Base-by-base conservation (phyloP, 2,888 invertebrate genomes). In the Platycheirus albimanus region DNA sequence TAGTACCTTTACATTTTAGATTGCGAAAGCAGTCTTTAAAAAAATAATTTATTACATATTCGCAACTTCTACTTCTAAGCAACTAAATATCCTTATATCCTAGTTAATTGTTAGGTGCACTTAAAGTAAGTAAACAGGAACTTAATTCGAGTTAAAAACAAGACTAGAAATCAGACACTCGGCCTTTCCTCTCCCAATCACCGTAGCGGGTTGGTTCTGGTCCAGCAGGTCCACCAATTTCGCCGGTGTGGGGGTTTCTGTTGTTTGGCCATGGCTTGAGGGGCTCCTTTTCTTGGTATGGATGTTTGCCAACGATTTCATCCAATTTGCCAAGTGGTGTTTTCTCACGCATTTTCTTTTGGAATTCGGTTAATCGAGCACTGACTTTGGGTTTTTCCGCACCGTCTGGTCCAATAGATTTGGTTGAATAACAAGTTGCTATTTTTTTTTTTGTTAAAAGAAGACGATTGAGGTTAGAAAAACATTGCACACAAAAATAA, bases 141-240 rank as follows among this genome's bases (percentile, higher is more conserved):
- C 63, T 54, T 43, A 20, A n/a, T n/a, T n/a, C n/a, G n/a, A n/a
- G n/a, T n/a, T n/a, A 33, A 17, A 17, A 19, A 49, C 17, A 15
- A 36, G 87, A 88, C 88, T 92, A 99, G 92, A 99, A 99, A 92
- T 99, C 99, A 1, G 96, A 93, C 41, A 98, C 98, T 89, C 99
- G 93, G 78, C 99, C 99, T 89, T 99, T 99, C 86, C 99, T 93
- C 90, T 99, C 99, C 99, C 99, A 99, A 91, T 99, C 99, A 1
- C 99, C 99, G 91, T 97, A 99, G 86, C 99, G 93, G 10, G 99
- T 99, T 7, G 99, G 99, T 92, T 99, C 99, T 0, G 99, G 99
- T 5, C 99, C 99, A 87, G 94, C 92, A 0, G 99, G 99, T 0
- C 99, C 99, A 38, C 97, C 97, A 72, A 97, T 92, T 93, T 99